A percentile compares a stretch with the other conserved stretches of the same genome.
These are phyloP conservation scores for Stenodera caucasica DNA, from an alignment of 2,888 invertebrate genomes.

Conservation along the genomic window DNA sequence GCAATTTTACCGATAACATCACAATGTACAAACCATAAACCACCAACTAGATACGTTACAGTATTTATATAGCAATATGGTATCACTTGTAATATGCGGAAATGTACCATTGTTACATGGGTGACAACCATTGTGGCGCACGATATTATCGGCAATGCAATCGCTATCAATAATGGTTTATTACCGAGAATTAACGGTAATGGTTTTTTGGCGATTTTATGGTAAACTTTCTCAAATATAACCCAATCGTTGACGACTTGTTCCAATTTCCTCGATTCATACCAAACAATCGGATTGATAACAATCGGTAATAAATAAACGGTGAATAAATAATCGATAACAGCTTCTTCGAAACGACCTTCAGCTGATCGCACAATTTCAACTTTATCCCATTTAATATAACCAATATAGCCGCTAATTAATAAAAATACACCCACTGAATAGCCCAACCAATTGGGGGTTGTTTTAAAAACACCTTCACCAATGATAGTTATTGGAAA, in stretches of 20 bases:
- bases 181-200: constrained; percentile 62
- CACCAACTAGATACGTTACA: constrained; percentile 69
- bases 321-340: constrained; percentile 74
- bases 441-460: constrained; percentile 63
- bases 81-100: constrained; percentile 64
- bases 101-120: constrained; percentile 71
- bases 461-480: constrained; percentile 55
- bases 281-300: constrained; percentile 67
- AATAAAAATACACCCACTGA: constrained; percentile 58
- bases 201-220: constrained; percentile 61
- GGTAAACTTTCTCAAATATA: constrained; percentile 68
- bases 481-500: constrained; percentile 62
- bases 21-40: constrained; percentile 71
- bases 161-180: constrained; percentile 62
- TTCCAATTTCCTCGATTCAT: constrained; percentile 67
- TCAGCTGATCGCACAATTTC: constrained; percentile 64
- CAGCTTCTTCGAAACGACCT: constrained; percentile 74
- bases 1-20: constrained; percentile 67
- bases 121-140: constrained; percentile 67
- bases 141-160: constrained; percentile 65
- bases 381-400: constrained; percentile 65
- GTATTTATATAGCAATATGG: constrained; percentile 73
- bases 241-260: constrained; percentile 66
- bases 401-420: constrained; percentile 57
- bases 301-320: constrained; percentile 70